Base-by-base conservation (phyloP, 35 echinoderm and acorn worm genomes). In the Lytechinus pictus region DNA sequence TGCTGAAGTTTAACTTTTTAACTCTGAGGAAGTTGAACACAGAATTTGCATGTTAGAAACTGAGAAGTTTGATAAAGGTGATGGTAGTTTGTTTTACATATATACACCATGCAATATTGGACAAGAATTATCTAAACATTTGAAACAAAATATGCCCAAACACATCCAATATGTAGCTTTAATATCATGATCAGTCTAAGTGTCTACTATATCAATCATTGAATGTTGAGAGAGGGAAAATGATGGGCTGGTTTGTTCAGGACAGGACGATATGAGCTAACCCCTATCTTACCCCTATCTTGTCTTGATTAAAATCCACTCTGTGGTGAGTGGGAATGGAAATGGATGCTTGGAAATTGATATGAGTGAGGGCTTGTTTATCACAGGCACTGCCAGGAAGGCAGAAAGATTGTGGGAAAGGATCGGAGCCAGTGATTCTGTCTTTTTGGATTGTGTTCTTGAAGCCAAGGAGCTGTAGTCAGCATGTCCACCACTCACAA, bases 141-240 rank as follows among this genome's bases (percentile, higher is more conserved):
- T 79, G 66, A 79, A 16, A 24, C 16, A 79, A 79, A 24, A 79
- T n/a, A 79, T 19, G 66, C 8, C 66, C 66, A 79, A 79, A 79
- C 19, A 14, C n/a, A 79, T 79, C 66, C n/a, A 24, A 79, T 24
- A 79, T 79, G 66, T 19, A 14, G 66, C 66, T 79, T 79, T 79
- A 79, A 79, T 79, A 79, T 79, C 66, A 79, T 79, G 66, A 79
- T 79, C 66, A 79, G 66, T 79, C 66, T 79, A 79, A 79, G 66
- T 79, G 66, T 79, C 66, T 79, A 79, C 66, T 24, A 79, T 79
- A 79, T 79, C 66, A 79, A 79, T 79, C 66, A 79, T 24, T 79
- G 66, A 79, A 79, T 79, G 66, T 24, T 79, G 4, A n/a, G 66
- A 79, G 66, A 79, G 33, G 33, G 66, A 79, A 79, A 79, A 79